Percentiles rank a stretch among this genome's conserved stretches.
phyloP scores from a whole-genome alignment of 2,888 invertebrate species.

The Chloromyia formosa region DNA sequence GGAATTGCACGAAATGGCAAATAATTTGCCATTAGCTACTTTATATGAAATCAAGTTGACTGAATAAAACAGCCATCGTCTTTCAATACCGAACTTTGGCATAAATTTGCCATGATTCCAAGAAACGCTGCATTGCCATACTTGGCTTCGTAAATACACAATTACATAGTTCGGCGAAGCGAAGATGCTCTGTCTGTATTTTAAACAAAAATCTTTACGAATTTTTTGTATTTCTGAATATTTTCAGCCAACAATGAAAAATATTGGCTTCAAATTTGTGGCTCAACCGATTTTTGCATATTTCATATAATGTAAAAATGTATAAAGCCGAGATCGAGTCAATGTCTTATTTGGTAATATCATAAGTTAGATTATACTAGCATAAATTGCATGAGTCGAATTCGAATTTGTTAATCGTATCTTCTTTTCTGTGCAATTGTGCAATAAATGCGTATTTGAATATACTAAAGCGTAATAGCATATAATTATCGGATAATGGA shows the following conservation, averaged over 20 bases:
- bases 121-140: no score
- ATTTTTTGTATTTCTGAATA: neutral
- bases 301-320: neutral
- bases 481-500: no score
- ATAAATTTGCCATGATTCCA: no score
- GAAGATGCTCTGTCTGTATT: neutral
- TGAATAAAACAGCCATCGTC: neutral
- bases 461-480: no score
- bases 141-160: no score
- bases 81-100: neutral
- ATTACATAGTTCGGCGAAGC: no score
- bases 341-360: neutral
- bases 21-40: no score
- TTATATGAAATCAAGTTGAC: neutral
- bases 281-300: neutral
- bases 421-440: neutral
- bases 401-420: constrained; percentile 1
- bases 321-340: neutral
- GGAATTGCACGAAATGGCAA: neutral
- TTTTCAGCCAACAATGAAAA: no score
- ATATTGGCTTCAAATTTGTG: no score
- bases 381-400: neutral
- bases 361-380: neutral
- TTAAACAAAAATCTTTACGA: neutral
- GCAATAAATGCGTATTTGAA: no score